Conservation (phyloP, 2,888 invertebrate species). For the Drosophila mercatorum region DNA sequence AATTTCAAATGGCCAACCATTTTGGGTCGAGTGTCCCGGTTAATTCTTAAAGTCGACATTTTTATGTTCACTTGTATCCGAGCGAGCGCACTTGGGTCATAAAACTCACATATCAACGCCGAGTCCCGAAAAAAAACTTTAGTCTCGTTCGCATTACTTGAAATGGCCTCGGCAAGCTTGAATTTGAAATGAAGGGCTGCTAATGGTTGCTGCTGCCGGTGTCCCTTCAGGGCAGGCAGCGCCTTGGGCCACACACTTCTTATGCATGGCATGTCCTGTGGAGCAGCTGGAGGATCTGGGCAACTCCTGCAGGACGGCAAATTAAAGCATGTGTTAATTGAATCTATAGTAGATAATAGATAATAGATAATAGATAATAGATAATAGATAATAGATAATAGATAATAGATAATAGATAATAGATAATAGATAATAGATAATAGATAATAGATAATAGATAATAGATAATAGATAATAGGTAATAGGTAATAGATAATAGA, state of each 20-base stretch:
- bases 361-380: no score
- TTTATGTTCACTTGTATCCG: constrained; percentile 4
- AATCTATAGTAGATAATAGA: no score
- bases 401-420: no score
- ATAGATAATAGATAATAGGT: not conserved
- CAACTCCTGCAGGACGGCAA: no score
- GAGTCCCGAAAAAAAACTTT: not conserved
- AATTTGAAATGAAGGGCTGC: constrained; percentile 6
- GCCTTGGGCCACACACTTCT: not conserved
- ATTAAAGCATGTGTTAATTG: no score
- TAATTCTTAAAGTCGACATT: constrained; percentile 2
- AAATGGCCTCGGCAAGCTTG: constrained; percentile 3
- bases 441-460: no score
- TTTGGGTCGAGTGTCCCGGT: not conserved
- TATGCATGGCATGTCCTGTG: constrained; percentile 3
- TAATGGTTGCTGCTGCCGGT: not conserved
- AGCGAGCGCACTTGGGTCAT: constrained; percentile 6
- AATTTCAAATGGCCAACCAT: not conserved
- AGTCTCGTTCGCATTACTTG: constrained; percentile 5
- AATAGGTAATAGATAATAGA: constrained; percentile 1
- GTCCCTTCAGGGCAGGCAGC: not conserved
- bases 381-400: no score
- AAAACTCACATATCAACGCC: constrained; percentile 5
- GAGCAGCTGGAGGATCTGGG: not conserved
- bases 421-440: no score